Evolutionary conservation across 2,113 vertebrate species (phyloP).

Genomic region (Rhegmatorhina hoffmannsi): DNA sequence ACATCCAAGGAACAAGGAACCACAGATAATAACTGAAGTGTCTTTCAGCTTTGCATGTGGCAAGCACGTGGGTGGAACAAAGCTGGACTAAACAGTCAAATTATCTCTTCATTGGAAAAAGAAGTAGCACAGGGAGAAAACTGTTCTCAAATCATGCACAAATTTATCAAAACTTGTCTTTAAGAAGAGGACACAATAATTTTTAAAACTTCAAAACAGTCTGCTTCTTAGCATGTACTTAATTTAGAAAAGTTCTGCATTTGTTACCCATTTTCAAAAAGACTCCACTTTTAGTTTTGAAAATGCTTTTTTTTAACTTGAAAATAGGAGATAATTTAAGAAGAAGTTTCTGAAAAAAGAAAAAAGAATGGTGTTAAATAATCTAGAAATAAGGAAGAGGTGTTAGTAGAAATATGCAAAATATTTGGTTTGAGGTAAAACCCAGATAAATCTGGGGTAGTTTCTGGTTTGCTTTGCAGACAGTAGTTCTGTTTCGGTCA

Average conservation of each 20-base stretch:
- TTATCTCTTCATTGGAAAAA: not conserved
- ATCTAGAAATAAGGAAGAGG: not conserved
- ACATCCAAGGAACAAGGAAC: not conserved
- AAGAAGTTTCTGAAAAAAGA: accelerated
- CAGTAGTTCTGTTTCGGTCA: not conserved
- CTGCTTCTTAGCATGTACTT: not conserved
- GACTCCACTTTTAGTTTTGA: not conserved
- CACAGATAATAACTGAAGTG: not conserved
- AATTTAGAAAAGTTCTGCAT: not conserved
- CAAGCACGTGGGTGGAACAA: not conserved
- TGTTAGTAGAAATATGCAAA: not conserved
- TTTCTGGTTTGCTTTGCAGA: not conserved
- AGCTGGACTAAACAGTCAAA: not conserved
- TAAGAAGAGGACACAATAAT: not conserved
- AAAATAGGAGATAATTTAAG: not conserved
- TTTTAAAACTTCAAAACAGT: not conserved
- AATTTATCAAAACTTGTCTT: not conserved
- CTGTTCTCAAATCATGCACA: not conserved
- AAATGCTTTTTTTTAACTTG: not conserved
- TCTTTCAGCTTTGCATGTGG: not conserved
- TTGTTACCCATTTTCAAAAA: not conserved
- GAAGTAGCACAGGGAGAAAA: not conserved
- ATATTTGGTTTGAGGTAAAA: not conserved
- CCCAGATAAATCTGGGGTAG: not conserved
- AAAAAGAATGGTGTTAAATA: not conserved